These are phyloP conservation scores for Camponotus fellah DNA, from an alignment of 2,888 invertebrate species.

Conservation along the genomic window DNA sequence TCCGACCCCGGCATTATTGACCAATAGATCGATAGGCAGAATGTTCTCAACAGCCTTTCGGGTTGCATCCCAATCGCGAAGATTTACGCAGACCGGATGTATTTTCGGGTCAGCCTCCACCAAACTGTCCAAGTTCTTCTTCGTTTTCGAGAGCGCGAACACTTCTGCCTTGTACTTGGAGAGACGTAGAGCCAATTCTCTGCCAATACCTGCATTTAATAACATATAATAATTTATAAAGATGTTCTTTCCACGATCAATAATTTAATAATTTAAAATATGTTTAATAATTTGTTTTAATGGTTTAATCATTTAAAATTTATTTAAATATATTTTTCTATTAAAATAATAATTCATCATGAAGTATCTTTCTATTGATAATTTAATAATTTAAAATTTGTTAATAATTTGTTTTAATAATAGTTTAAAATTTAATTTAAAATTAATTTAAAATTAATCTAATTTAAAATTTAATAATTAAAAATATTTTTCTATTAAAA, in stretches of 20 bases:
- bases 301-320: too few species aligned
- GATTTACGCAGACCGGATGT: conserved; percentile 90
- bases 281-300: too few species aligned
- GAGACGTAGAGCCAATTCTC: conserved; percentile 91
- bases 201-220: conserved; percentile 88
- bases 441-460: too few species aligned
- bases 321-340: too few species aligned
- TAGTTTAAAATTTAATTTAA: too few species aligned
- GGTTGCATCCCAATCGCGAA: conserved; percentile 92
- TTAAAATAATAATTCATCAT: not conserved
- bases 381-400: too few species aligned
- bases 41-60: conserved; percentile 88
- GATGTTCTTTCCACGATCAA: too few species aligned
- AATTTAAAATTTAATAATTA: too few species aligned
- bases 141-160: conserved; percentile 91
- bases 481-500: too few species aligned
- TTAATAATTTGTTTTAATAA: too few species aligned
- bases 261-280: too few species aligned
- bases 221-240: not conserved
- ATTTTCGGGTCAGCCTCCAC: conserved; percentile 89
- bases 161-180: conserved; percentile 91
- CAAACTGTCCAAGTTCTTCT: conserved; percentile 89
- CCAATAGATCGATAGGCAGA: conserved; percentile 92
- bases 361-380: not conserved
- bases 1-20: conserved; percentile 96